phyloP scores from a whole-genome alignment of 2,797 vertebrate species.

The Coregonus ussuriensis region DNA sequence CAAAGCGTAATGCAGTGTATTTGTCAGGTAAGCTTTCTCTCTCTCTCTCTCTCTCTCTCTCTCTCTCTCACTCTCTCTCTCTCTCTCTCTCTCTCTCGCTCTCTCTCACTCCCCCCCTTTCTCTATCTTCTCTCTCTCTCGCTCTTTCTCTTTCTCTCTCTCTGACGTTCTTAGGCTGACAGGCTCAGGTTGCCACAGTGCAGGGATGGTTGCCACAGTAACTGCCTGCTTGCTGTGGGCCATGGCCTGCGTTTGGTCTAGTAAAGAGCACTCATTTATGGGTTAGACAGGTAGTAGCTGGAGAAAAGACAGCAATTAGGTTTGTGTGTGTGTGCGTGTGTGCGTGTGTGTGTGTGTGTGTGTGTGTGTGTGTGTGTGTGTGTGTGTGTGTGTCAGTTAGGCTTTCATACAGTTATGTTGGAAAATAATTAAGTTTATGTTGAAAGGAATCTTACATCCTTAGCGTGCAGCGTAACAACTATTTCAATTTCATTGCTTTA shows the following conservation, averaged over 20 bases:
- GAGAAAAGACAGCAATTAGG: conserved; percentile 11
- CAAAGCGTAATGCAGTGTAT: conserved; percentile 37
- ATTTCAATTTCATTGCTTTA: neutral
- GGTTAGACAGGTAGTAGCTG: conserved; percentile 27
- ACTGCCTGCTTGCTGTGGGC: conserved; percentile 19
- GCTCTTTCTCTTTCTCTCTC: neutral
- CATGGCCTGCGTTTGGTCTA: neutral
- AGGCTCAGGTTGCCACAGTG: conserved; percentile 14
- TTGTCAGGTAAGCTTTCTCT: conserved; percentile 29
- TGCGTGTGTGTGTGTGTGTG: conserved; percentile 10
- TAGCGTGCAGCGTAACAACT: neutral
- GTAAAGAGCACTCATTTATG: conserved; percentile 27
- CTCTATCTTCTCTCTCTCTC: neutral
- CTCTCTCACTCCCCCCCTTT: neutral
- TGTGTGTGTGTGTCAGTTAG: neutral
- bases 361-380: conserved; percentile 7
- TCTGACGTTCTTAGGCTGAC: conserved; percentile 25
- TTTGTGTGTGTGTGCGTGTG: conserved; percentile 5
- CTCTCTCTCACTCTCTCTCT: conserved; percentile 1
- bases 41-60: conserved; percentile 1
- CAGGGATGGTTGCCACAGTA: conserved; percentile 38
- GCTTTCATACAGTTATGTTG: neutral
- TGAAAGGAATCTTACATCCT: neutral
- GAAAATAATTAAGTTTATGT: neutral
- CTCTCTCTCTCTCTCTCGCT: neutral